Evolutionary conservation across 2,888 invertebrate genomes (phyloP).

Genomic region (Protophormia terraenovae): DNA sequence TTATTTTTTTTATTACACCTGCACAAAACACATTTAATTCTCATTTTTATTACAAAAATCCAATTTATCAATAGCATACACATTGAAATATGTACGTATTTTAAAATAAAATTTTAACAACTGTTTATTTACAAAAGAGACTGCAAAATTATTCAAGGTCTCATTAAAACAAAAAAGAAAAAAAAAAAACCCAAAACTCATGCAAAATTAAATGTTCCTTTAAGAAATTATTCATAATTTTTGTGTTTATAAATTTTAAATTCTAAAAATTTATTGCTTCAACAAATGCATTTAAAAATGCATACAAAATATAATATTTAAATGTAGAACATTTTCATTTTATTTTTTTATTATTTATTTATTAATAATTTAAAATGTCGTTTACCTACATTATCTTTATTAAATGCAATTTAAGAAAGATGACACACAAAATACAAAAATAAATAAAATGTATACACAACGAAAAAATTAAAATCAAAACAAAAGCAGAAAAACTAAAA

Average conservation of each 20-base stretch:
- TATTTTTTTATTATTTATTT: not conserved
- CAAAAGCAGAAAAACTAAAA: constrained; percentile 16
- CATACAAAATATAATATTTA: not conserved
- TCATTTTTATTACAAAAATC: not conserved
- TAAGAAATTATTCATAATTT: constrained; percentile 17
- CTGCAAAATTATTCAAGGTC: constrained; percentile 15
- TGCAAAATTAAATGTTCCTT: not conserved
- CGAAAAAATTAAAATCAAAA: too few species aligned
- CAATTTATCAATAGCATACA: not conserved
- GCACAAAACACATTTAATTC: not conserved
- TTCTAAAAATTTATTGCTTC: constrained; percentile 30
- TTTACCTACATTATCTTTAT: constrained; percentile 26
- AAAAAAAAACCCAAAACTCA: too few species aligned
- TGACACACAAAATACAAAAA: constrained; percentile 66
- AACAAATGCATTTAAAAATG: constrained; percentile 25
- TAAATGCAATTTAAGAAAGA: constrained; percentile 56
- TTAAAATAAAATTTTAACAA: not conserved
- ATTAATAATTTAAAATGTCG: constrained; percentile 28
- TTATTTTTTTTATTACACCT: too few species aligned
- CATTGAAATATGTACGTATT: too few species aligned
- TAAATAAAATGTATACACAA: constrained; percentile 53
- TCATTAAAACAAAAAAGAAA: not conserved
- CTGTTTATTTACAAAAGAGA: not conserved
- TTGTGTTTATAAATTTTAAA: not conserved
- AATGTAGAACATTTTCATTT: constrained; percentile 23